Evolutionary conservation across 2,797 vertebrate species (phyloP).

Genomic region (Hemibagrus guttatus): DNA sequence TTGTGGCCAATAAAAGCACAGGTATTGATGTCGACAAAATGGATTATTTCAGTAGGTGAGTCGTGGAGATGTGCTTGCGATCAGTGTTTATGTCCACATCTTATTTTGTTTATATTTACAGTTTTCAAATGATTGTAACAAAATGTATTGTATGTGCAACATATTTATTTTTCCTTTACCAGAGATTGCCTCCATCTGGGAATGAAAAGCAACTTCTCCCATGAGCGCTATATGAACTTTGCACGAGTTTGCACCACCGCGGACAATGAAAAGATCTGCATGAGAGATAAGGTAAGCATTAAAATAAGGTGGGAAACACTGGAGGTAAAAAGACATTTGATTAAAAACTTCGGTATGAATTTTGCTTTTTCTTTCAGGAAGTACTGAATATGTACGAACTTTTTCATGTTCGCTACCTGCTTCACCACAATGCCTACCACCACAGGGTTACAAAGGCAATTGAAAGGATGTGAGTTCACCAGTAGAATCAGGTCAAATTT

Average conservation of each 20-base stretch:
- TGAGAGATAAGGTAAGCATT: slow-evolving; percentile 32
- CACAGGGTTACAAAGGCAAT: slow-evolving; percentile 33
- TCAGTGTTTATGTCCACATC: too few relatives aligned
- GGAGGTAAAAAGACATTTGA: background rate
- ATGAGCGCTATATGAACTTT: slow-evolving; percentile 30
- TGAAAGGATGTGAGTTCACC: slow-evolving; percentile 17
- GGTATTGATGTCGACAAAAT: slow-evolving; percentile 86
- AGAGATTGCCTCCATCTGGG: slow-evolving; percentile 43
- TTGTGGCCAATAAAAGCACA: slow-evolving; percentile 80
- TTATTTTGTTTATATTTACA: too few relatives aligned
- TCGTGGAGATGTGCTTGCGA: too few relatives aligned
- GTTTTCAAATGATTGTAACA: too few relatives aligned
- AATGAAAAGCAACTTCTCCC: slow-evolving; percentile 32
- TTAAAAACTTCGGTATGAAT: too few relatives aligned
- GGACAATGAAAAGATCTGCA: background rate
- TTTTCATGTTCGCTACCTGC: slow-evolving; percentile 15
- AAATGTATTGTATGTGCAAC: background rate
- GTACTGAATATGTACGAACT: slow-evolving; percentile 33
- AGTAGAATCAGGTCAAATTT: background rate
- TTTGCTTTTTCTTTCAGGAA: slow-evolving; percentile 22
- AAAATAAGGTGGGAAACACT: background rate
- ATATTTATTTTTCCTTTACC: background rate
- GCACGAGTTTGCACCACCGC: slow-evolving; percentile 19
- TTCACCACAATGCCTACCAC: background rate
- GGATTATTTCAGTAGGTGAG: slow-evolving; percentile 84